Conservation (phyloP, 2,113 vertebrate species). For the Raja brachyura region DNA sequence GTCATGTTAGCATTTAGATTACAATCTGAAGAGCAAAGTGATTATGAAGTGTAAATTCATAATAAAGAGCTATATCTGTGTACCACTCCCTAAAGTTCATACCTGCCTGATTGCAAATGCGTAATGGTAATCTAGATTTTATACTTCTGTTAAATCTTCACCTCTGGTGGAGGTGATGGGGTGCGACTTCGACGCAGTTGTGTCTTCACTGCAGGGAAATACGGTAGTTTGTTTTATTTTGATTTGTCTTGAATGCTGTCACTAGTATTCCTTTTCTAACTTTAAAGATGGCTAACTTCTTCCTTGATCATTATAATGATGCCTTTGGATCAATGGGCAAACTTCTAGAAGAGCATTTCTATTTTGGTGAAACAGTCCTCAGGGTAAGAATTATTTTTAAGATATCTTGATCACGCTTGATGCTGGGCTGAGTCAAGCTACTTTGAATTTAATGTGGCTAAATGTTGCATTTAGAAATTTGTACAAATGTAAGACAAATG, state of each 20-base stretch:
- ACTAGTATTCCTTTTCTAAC: background rate
- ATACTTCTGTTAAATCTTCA: background rate
- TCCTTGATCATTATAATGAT: conserved; percentile 57
- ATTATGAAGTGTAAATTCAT: background rate
- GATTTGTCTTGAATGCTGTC: background rate
- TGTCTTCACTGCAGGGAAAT: too few relatives aligned
- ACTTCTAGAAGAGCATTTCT: conserved; percentile 58
- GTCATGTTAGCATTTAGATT: background rate
- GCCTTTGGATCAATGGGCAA: conserved; percentile 60
- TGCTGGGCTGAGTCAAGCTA: background rate
- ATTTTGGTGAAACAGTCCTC: conserved; percentile 34
- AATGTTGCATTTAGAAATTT: background rate
- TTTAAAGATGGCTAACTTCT: conserved; percentile 64
- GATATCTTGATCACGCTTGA: background rate
- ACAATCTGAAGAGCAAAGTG: background rate
- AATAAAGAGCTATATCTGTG: background rate
- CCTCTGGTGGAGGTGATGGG: too few relatives aligned
- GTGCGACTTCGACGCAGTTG: too few relatives aligned
- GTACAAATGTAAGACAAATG: background rate
- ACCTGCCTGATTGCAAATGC: background rate
- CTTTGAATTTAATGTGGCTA: background rate
- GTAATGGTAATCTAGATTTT: background rate
- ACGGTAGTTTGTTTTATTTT: background rate
- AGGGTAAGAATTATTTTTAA: conserved; percentile 43
- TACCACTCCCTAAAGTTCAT: background rate